A percentile compares a stretch with the other conserved stretches of the same genome.
Evolutionary conservation across 2,888 invertebrate species (phyloP).

Genomic region (Bellardia bayeri): DNA sequence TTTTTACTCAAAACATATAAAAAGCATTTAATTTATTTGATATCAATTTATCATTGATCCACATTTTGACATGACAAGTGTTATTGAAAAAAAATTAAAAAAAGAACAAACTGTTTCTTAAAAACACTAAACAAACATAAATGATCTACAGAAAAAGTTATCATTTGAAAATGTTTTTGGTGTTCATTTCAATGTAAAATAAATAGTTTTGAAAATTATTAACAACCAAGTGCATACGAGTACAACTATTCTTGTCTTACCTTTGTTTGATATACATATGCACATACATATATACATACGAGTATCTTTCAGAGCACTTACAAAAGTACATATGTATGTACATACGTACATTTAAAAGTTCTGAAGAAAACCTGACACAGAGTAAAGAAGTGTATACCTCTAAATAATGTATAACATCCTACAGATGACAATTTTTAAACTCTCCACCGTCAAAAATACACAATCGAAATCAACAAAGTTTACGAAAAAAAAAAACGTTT

Average conservation of each 20-base stretch:
- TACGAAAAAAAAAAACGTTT: too few relatives aligned
- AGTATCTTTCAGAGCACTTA: background rate
- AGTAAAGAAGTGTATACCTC: too few relatives aligned
- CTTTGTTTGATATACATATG: background rate
- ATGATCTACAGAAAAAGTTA: conserved; percentile 24
- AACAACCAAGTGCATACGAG: conserved; percentile 18
- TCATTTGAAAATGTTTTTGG: conserved; percentile 54
- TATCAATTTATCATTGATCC: conserved; percentile 65
- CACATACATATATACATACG: background rate
- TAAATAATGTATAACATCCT: too few relatives aligned
- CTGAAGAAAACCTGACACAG: too few relatives aligned
- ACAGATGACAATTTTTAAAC: too few relatives aligned
- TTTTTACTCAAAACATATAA: conserved; percentile 29
- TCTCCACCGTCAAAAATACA: too few relatives aligned
- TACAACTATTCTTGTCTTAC: background rate
- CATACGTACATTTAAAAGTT: background rate
- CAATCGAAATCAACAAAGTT: too few relatives aligned
- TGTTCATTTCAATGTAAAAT: conserved; percentile 48
- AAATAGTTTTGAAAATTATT: conserved; percentile 33
- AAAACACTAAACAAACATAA: background rate
- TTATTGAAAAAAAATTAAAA: conserved; percentile 41
- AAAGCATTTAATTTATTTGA: conserved; percentile 40
- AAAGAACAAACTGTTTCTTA: background rate
- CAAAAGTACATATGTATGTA: background rate
- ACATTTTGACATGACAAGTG: conserved; percentile 57